Evolutionary conservation across 2,888 invertebrate species (phyloP).

Genomic region (Chydorus sphaericus): DNA sequence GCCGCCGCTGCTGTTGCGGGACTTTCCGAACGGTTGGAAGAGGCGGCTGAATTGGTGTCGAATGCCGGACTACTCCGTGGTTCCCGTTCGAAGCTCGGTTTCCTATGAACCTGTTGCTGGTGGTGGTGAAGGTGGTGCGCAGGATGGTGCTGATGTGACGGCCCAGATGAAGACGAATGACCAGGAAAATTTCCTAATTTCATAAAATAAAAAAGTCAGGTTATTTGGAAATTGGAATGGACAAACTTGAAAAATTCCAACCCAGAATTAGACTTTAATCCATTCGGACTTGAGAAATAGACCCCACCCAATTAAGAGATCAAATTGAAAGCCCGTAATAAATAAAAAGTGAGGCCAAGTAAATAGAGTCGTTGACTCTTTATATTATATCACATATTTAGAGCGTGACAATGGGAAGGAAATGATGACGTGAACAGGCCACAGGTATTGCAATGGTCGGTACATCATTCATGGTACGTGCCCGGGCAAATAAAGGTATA

Average conservation of each 20-base stretch:
- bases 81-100: conserved; percentile 77
- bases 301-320: too few species aligned
- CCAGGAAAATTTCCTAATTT: neutral
- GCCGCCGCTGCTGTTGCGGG: conserved; percentile 44
- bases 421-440: neutral
- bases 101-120: conserved; percentile 50
- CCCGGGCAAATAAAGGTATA: neutral
- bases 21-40: conserved; percentile 75
- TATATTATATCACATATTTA: too few species aligned
- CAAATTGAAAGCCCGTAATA: too few species aligned
- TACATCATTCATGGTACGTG: neutral
- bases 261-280: too few species aligned
- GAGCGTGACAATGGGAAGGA: too few species aligned
- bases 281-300: too few species aligned
- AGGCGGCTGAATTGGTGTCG: conserved; percentile 61
- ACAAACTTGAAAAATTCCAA: conserved; percentile 12
- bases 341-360: too few species aligned
- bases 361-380: too few species aligned
- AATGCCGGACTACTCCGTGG: conserved; percentile 47
- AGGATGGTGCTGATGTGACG: too few species aligned
- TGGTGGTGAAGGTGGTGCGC: too few species aligned
- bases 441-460: neutral
- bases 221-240: conserved; percentile 27
- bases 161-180: neutral
- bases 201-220: neutral